Evolutionary conservation across 92 coral and sea anemone species (phyloP), one percentile per base, ranked within the genome.

Genomic region (Parazoanthus atlanticus): DNA sequence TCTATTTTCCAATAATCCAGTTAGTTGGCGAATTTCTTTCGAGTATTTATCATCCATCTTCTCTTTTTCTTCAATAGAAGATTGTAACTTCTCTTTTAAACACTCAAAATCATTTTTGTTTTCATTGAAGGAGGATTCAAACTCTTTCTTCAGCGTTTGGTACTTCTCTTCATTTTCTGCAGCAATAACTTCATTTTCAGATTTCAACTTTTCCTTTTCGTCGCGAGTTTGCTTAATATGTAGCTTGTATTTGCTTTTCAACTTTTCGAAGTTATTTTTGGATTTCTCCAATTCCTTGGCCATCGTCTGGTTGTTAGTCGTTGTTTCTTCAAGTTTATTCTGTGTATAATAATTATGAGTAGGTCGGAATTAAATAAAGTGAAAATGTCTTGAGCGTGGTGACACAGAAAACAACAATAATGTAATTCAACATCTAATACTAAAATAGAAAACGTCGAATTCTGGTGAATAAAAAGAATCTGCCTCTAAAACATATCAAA

Each of bases 261-360:
- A 82, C 61, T 89, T 92, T 21, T 92, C 93, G 61, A 92, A 92
- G 72, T 89, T 91, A 69, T 89, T 94, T 74, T 92, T 94, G 58
- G 89, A 77, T 83, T 90, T 85, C 36, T 90, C 93, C 30, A 92
- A 89, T 71, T 94, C 93, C 21, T 40, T 70, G 13, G 93, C 81
- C 6, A 92, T 84, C 1, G 85, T 74, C 49, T 87, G 75, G 72
- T 87, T 82, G 17, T 71, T 88, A 10, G 67, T 84, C 0, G 89
- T 56, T 17, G 91, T 71, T 46, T 89, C 88, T 47, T 82, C 92
- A 32, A 79, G 74, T 49, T 91, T 91, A 74, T 40, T 89, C 96
- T 93, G 86, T 28, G 78, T 78, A 41, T 66, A 40, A n/a, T 75
- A 89, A 81, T 56, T 36, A 29, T 32, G 74, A 81, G 29, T 9